Evolutionary conservation across 1,140 invertebrate genomes (phyloP), one percentile per base, ranked within the genome.

Genomic region (Drosophila insularis): DNA sequence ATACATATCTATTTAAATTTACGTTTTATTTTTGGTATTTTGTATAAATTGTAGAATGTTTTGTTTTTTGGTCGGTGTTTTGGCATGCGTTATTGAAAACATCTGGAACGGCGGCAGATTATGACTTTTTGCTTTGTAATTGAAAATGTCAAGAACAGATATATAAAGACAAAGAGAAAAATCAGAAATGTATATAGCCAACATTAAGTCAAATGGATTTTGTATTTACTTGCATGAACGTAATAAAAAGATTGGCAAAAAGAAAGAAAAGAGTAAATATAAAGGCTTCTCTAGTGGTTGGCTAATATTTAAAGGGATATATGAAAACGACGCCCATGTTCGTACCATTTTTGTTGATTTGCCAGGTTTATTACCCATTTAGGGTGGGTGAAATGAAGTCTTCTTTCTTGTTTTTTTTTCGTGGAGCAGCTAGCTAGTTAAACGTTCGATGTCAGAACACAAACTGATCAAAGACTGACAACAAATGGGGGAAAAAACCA

Each of bases 321-420:
- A 37, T 37, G 10, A 3, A 37, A 13, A 37, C 6, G n/a, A 61
- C 60, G 43, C 17, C 43, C 43, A 50, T 40, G 27, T 68, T 64
- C 78, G 59, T 86, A 86, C 82, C 85, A 46, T 53, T 60, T 59
- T 68, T 32, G 58, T 3, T 17, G n/a, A 68, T 32, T 89, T 89
- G 56, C 59, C 65, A 2, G 67, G 32, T 43, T 78, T 87, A 68
- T 87, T 87, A 46, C 82, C 82, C 82, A 87, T 87, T 74, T 19
- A 37, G 27, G 19, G 19, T 27, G 35, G 14, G 14, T 50, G 27
- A 14, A 60, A 31, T 8, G 37, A 7, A 8, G n/a, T 6, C 27
- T 19, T n/a, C 35, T 5, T 4, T 5, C 32, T 35, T 11, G 7
- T 46, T 8, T 35, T 11, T 31, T 46, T 8, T 32, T 31, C 19